These are phyloP conservation scores for Triops cancriformis DNA, from an alignment of 1,140 invertebrate species.

Conservation along the genomic window DNA sequence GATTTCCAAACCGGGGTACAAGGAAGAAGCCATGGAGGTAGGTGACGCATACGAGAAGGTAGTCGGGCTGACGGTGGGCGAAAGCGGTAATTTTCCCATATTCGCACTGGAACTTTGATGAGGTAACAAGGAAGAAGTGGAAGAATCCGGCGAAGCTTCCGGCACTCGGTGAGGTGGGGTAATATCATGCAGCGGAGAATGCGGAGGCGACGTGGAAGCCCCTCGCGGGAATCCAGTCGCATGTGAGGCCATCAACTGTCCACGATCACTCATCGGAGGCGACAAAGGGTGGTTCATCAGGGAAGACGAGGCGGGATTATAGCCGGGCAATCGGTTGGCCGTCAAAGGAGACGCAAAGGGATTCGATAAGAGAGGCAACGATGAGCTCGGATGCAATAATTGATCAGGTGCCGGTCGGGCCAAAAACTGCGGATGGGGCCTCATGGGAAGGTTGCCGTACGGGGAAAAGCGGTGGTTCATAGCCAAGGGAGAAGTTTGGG, in stretches of 20 bases:
- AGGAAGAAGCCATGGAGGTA: not conserved
- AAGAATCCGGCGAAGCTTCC: not conserved
- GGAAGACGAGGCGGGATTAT: not conserved
- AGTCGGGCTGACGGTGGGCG: not conserved
- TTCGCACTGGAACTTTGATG: constrained; percentile 2
- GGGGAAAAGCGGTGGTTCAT: constrained; percentile 28
- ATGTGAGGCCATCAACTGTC: not conserved
- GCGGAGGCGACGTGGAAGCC: constrained; percentile 11
- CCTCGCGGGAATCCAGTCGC: not conserved
- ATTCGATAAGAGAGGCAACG: constrained; percentile 24
- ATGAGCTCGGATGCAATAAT: not conserved
- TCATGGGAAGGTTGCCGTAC: constrained; percentile 29
- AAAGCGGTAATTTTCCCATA: not conserved
- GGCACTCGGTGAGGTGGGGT: constrained; percentile 17
- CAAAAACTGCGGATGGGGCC: constrained; percentile 30
- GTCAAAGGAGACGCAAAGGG: constrained; percentile 23
- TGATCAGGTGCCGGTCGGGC: constrained; percentile 25
- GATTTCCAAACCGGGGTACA: not conserved
- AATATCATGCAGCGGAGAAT: constrained; percentile 14
- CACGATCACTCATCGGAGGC: not conserved
- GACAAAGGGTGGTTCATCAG: constrained; percentile 11
- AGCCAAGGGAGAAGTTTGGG: constrained; percentile 27
- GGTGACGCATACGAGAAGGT: not conserved
- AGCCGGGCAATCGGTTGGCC: constrained; percentile 12
- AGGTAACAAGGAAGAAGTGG: not conserved